A percentile compares a stretch with the other conserved stretches of the same genome.
Conservation (phyloP, 2,888 invertebrate species). For the Phania funesta region DNA sequence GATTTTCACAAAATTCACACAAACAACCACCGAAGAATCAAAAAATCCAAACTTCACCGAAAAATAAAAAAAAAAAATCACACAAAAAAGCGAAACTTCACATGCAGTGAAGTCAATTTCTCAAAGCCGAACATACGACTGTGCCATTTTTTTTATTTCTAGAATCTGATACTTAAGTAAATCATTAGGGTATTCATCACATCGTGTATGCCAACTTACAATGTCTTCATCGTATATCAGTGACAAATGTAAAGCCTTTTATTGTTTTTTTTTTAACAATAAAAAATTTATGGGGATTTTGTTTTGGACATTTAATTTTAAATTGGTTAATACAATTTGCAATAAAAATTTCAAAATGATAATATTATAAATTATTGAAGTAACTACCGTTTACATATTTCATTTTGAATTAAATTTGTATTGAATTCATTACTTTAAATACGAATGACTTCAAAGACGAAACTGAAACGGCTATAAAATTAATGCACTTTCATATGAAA, state of each 20-base stretch:
- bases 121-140: no score
- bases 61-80: no score
- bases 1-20: no score
- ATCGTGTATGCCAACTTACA: background rate
- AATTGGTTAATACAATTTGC: constrained; percentile 62
- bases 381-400: constrained; percentile 43
- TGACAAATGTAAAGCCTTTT: constrained; percentile 35
- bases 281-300: background rate
- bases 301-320: constrained; percentile 32
- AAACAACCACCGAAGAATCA: no score
- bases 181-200: background rate
- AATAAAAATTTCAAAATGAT: constrained; percentile 56
- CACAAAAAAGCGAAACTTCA: no score
- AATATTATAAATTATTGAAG: constrained; percentile 58
- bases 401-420: background rate
- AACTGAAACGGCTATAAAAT: background rate
- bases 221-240: constrained; percentile 15
- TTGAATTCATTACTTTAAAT: background rate
- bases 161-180: no score
- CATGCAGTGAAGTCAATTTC: no score
- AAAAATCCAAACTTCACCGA: no score
- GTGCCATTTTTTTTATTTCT: no score
- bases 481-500: background rate
- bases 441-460: background rate
- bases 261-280: background rate